These are phyloP conservation scores for Drosophila pachea DNA, from an alignment of 1,140 invertebrate species.

Conservation along the genomic window DNA sequence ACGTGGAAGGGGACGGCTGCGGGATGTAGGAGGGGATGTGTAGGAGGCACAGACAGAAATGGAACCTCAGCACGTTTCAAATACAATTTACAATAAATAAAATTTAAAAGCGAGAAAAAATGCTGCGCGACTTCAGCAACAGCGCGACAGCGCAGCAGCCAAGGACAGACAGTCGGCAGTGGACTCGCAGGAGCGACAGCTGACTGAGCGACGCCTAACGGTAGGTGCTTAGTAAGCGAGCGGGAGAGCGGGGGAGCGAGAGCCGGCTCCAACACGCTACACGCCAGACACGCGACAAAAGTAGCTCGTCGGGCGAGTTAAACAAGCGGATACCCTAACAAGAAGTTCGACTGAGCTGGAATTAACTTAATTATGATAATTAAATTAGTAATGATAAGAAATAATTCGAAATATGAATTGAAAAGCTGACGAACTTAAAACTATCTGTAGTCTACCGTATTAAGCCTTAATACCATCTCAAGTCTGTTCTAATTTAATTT, in stretches of 20 bases:
- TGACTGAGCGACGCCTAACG: slow-evolving; percentile 61
- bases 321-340: background rate
- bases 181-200: slow-evolving; percentile 12
- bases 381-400: no score
- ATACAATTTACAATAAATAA: slow-evolving; percentile 78
- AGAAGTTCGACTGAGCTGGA: no score
- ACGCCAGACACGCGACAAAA: slow-evolving; percentile 17
- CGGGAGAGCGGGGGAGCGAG: slow-evolving; percentile 16
- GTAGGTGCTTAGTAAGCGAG: background rate
- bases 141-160: background rate
- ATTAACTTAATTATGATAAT: no score
- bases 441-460: no score
- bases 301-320: background rate
- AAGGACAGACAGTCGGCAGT: slow-evolving; percentile 10
- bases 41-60: slow-evolving; percentile 34
- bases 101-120: slow-evolving; percentile 74
- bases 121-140: slow-evolving; percentile 44
- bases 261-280: slow-evolving; percentile 55
- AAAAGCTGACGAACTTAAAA: no score
- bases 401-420: no score
- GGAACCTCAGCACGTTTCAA: slow-evolving; percentile 76
- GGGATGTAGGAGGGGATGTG: background rate
- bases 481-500: no score
- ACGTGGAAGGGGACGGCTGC: background rate
- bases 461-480: no score